phyloP scores from a whole-genome alignment of 2,888 invertebrate species.

The Choristoneura rosaceana region DNA sequence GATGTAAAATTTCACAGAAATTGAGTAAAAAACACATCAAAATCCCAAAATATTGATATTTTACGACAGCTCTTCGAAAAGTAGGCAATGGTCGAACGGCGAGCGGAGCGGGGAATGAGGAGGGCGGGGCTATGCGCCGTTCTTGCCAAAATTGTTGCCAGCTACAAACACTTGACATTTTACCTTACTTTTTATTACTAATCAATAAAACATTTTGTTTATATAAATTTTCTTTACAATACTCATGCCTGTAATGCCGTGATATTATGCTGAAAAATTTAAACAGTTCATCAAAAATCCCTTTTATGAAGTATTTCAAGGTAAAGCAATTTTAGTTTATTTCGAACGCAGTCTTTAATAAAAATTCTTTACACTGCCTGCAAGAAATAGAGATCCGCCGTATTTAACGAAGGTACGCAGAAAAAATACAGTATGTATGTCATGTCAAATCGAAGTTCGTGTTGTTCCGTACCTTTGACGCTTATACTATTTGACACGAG shows the following conservation, averaged over 20 bases:
- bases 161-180: slow-evolving; percentile 14
- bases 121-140: slow-evolving; percentile 52
- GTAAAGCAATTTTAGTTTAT: not conserved
- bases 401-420: too few relatives aligned
- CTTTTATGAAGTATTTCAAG: not conserved
- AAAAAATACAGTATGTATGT: too few relatives aligned
- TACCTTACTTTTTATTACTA: slow-evolving; percentile 27
- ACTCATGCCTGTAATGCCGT: not conserved
- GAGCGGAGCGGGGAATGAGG: slow-evolving; percentile 65
- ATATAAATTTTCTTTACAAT: not conserved
- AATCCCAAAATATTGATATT: slow-evolving; percentile 67
- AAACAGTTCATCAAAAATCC: not conserved
- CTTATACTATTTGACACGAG: too few relatives aligned
- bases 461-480: too few relatives aligned
- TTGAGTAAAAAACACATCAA: slow-evolving; percentile 63
- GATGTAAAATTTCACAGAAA: slow-evolving; percentile 51
- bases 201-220: slow-evolving; percentile 11
- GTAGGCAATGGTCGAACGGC: slow-evolving; percentile 65
- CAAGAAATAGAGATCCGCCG: not conserved
- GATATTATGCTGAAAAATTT: not conserved
- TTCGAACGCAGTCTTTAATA: not conserved
- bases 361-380: not conserved
- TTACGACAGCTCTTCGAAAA: slow-evolving; percentile 61
- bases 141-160: slow-evolving; percentile 48
- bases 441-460: too few relatives aligned